These are phyloP conservation scores for Megathymus violae DNA, from an alignment of 1,140 invertebrate genomes.

Conservation along the genomic window DNA sequence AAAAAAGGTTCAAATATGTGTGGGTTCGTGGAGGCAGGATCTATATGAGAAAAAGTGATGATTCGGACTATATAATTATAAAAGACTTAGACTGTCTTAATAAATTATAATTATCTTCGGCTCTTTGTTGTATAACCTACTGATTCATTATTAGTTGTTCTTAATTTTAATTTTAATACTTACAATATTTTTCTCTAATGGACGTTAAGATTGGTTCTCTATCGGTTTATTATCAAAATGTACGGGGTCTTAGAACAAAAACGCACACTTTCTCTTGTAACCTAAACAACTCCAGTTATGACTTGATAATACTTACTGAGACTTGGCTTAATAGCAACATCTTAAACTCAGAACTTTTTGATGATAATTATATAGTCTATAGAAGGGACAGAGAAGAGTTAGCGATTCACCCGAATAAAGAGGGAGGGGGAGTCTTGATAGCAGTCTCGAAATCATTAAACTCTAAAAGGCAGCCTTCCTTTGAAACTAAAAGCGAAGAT, in stretches of 20 bases:
- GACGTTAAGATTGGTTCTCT: neutral
- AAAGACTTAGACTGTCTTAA: constrained; percentile 2
- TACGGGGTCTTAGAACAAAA: constrained; percentile 38
- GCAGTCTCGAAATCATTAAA: constrained; percentile 33
- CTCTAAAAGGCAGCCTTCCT: constrained; percentile 16
- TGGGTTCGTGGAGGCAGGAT: constrained; percentile 14
- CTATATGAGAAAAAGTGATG: constrained; percentile 12
- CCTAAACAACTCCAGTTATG: constrained; percentile 25
- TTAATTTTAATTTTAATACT: too few relatives aligned
- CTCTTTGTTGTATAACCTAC: too few relatives aligned
- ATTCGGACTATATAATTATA: constrained; percentile 4
- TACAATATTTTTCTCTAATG: too few relatives aligned
- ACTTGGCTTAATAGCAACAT: constrained; percentile 35
- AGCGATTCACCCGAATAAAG: constrained; percentile 24
- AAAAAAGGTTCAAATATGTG: constrained; percentile 15
- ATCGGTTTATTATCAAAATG: constrained; percentile 37
- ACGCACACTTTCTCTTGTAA: constrained; percentile 28
- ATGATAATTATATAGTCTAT: constrained; percentile 37
- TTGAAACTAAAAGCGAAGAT: constrained; percentile 37
- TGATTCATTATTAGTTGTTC: too few relatives aligned
- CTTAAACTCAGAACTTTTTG: constrained; percentile 31
- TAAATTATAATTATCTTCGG: neutral
- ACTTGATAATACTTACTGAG: constrained; percentile 33
- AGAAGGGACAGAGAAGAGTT: constrained; percentile 25
- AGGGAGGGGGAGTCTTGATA: constrained; percentile 42